Evolutionary conservation across 1,140 invertebrate genomes (phyloP).

Genomic region (Manduca sexta): DNA sequence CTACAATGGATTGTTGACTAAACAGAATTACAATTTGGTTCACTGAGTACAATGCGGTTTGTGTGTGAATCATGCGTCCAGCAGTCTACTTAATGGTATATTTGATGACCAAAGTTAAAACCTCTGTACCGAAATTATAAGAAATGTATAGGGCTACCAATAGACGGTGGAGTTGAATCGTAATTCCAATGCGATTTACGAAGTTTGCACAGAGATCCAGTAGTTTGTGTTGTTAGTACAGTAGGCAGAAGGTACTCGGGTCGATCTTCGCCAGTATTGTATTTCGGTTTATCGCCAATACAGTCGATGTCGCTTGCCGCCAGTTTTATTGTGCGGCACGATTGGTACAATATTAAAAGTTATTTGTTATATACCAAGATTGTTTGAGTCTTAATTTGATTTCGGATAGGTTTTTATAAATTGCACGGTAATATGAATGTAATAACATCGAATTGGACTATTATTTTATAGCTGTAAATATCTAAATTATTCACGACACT

Average conservation of each 20-base stretch:
- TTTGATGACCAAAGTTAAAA: not conserved
- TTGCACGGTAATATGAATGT: too few species aligned
- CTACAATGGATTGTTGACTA: constrained; percentile 53
- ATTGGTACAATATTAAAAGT: not conserved
- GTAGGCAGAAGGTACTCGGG: too few species aligned
- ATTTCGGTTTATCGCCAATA: constrained; percentile 44
- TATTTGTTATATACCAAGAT: too few species aligned
- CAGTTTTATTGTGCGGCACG: constrained; percentile 6
- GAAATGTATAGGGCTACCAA: constrained; percentile 5
- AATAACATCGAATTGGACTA: too few species aligned
- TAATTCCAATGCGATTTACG: constrained; percentile 8
- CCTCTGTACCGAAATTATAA: too few species aligned
- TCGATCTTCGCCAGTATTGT: constrained; percentile 25
- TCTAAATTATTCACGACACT: too few species aligned
- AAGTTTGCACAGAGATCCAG: constrained; percentile 8
- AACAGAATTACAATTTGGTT: constrained; percentile 24
- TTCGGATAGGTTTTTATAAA: too few species aligned
- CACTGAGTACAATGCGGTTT: not conserved
- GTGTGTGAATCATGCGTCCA: constrained; percentile 13
- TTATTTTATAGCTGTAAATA: too few species aligned
- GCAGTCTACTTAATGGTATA: not conserved
- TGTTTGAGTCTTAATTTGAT: too few species aligned
- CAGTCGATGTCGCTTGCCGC: constrained; percentile 14
- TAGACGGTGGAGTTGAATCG: constrained; percentile 12
- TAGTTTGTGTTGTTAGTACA: constrained; percentile 12